phyloP scores from a whole-genome alignment of 2,888 invertebrate species.

The Acanthosepion esculentum region DNA sequence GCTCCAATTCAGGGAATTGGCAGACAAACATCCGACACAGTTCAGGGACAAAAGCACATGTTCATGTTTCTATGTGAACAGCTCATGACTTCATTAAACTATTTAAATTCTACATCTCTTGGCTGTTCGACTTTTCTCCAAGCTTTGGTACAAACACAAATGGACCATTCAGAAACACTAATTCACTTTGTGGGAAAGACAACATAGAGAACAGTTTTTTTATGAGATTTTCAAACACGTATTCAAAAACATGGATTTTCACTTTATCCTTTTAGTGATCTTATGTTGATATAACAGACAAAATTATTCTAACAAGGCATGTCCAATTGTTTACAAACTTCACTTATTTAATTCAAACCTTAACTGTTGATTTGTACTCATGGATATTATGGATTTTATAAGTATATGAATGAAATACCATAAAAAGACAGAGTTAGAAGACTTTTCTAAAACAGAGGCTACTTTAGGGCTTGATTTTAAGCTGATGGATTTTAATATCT shows the following conservation, averaged over 20 bases:
- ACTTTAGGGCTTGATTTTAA: too few species aligned
- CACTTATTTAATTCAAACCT: too few species aligned
- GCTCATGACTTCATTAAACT: slow-evolving; percentile 15
- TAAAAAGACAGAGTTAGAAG: too few species aligned
- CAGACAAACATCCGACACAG: background rate
- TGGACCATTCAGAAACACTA: too few species aligned
- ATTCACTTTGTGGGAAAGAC: background rate
- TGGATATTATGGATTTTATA: too few species aligned
- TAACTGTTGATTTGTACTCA: too few species aligned
- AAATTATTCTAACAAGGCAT: background rate
- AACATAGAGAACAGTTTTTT: background rate
- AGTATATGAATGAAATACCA: too few species aligned
- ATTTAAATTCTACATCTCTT: background rate
- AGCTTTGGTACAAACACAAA: too few species aligned
- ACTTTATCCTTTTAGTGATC: too few species aligned
- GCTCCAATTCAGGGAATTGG: background rate
- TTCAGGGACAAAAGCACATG: background rate
- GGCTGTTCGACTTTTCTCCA: background rate
- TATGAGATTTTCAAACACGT: background rate
- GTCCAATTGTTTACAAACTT: background rate
- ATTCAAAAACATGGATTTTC: background rate
- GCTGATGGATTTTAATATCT: too few species aligned
- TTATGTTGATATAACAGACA: too few species aligned
- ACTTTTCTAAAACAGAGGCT: too few species aligned
- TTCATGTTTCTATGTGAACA: background rate